Evolutionary conservation across 2,113 vertebrate species (phyloP), one percentile per base, ranked within the genome.

Genomic region (Castor canadensis): DNA sequence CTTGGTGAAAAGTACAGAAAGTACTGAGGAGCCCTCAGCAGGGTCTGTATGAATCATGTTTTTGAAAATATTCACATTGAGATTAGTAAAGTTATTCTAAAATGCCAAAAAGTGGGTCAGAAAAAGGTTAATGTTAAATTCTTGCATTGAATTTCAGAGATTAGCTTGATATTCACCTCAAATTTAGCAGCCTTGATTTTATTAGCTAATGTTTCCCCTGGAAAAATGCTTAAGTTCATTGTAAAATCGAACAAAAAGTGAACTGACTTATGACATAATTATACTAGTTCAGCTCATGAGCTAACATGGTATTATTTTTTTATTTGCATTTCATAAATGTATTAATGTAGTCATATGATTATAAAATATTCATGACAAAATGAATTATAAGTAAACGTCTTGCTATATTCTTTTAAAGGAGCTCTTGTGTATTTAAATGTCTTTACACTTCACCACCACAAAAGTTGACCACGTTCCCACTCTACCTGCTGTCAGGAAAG

Each of bases 111-210:
- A 73, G 52, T 76, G 28, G 28, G 43, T n/a, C 79, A 85, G 67
- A 82, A 38, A 96, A 91, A 93, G 19, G 69, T 76, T 81, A 97
- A 81, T 10, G 79, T n/a, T 91, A 89, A 73, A 94, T 75, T 86
- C 40, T 91, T 94, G 64, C 24, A 81, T 91, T 96, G 62, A 38
- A 91, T 90, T 67, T 58, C n/a, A 88, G 52, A 91, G 60, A 38
- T 52, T 58, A 91, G 60, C 32, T 88, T 81, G 40, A 56, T 91
- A 86, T 79, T 80, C 79, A 92, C 49, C 11, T n/a, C 17, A 80
- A 47, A 94, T 56, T 95, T 89, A 58, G 13, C 32, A 82, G 32
- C n/a, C 81, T 87, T 93, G 43, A 67, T 87, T 96, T 93, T 87
- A 80, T 69, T 82, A 91, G 77, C 84, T 56, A 73, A 22, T 49